These are phyloP conservation scores for Panopea generosa DNA, from an alignment of 2,888 invertebrate species.

Conservation along the genomic window DNA sequence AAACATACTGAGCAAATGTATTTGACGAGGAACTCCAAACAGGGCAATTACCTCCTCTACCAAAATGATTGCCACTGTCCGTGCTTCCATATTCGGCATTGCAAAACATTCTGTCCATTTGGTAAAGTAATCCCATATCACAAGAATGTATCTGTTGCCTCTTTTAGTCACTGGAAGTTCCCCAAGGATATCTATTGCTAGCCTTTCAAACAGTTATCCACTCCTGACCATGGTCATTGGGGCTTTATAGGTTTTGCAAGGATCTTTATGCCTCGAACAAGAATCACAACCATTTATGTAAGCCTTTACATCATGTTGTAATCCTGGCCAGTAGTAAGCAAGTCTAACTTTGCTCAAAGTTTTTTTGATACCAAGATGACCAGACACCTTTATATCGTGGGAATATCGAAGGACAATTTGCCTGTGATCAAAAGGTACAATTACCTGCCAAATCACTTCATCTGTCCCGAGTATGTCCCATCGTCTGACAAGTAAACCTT, in stretches of 20 bases:
- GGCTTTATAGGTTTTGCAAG: conserved; percentile 11
- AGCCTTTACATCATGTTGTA: conserved; percentile 8
- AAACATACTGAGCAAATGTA: conserved; percentile 47
- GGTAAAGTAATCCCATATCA: conserved; percentile 54
- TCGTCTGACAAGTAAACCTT: not conserved
- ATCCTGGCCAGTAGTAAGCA: conserved; percentile 25
- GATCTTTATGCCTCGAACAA: conserved; percentile 22
- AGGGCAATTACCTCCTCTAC: conserved; percentile 29
- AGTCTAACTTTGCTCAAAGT: conserved; percentile 12
- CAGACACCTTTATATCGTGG: conserved; percentile 10
- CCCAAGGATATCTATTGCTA: conserved; percentile 42
- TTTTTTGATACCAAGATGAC: conserved; percentile 19
- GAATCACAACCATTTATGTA: conserved; percentile 15
- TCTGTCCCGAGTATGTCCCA: not conserved
- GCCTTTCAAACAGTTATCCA: conserved; percentile 47
- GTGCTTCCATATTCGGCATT: conserved; percentile 46
- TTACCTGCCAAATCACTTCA: not conserved
- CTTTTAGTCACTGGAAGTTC: conserved; percentile 35
- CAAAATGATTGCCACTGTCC: conserved; percentile 46
- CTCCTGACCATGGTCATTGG: conserved; percentile 12
- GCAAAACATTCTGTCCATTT: conserved; percentile 53
- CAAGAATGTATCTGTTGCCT: conserved; percentile 30
- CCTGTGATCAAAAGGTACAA: not conserved
- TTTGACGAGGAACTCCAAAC: conserved; percentile 44
- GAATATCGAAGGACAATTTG: not conserved